phyloP scores from a whole-genome alignment of 2,113 vertebrate genomes.

The Xenopus laevis region DNA sequence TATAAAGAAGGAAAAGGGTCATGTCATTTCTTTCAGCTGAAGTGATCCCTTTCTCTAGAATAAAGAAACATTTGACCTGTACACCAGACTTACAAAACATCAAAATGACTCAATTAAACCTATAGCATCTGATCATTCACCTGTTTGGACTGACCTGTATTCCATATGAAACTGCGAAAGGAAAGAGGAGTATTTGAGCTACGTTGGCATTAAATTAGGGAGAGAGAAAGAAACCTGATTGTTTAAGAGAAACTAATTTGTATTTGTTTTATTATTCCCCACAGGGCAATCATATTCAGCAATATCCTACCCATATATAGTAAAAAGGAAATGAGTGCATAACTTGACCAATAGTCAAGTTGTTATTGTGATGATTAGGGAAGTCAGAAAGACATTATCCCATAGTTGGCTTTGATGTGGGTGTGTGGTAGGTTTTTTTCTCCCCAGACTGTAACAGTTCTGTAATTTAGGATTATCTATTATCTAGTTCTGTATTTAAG shows the following conservation, averaged over 20 bases:
- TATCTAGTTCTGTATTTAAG: too few relatives aligned
- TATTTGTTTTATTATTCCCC: background rate
- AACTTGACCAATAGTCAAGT: background rate
- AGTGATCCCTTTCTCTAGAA: slow-evolving; percentile 14
- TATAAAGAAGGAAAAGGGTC: slow-evolving; percentile 29
- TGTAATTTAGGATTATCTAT: too few relatives aligned
- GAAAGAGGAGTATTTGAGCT: background rate
- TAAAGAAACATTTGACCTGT: slow-evolving; percentile 30
- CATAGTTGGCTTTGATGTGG: too few relatives aligned
- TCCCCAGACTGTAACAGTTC: too few relatives aligned
- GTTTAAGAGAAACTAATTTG: background rate
- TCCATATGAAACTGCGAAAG: background rate
- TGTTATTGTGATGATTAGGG: background rate
- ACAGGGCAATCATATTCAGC: background rate
- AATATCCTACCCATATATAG: background rate
- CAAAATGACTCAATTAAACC: slow-evolving; percentile 33
- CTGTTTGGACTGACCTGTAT: slow-evolving; percentile 1
- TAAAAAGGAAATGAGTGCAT: background rate
- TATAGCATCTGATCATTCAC: slow-evolving; percentile 21
- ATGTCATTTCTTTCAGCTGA: slow-evolving; percentile 10
- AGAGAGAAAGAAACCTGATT: background rate
- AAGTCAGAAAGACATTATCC: too few relatives aligned
- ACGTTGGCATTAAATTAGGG: background rate
- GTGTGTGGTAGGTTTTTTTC: too few relatives aligned
- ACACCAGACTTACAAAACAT: slow-evolving; percentile 30